These are phyloP conservation scores for Eurypyga helias DNA, from an alignment of 2,113 vertebrate species.

Conservation along the genomic window DNA sequence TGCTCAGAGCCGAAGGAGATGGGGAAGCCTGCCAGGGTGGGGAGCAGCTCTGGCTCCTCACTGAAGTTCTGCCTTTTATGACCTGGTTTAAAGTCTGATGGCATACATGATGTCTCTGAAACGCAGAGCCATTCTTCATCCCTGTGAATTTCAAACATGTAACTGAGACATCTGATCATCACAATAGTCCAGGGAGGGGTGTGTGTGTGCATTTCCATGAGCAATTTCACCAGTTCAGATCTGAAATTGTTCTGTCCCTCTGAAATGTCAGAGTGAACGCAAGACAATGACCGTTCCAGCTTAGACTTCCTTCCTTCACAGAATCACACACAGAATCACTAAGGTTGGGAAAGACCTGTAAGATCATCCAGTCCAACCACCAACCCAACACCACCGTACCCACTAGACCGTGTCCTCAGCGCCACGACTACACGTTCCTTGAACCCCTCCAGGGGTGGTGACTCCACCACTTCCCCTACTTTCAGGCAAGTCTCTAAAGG, in stretches of 20 bases:
- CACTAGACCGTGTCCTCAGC: too few relatives aligned
- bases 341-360: too few relatives aligned
- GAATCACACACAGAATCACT: too few relatives aligned
- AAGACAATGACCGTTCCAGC: not conserved
- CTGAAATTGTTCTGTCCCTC: not conserved
- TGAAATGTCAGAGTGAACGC: not conserved
- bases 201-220: not conserved
- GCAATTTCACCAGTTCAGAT: not conserved
- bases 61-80: not conserved
- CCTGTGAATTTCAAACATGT: not conserved
- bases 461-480: too few relatives aligned
- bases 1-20: not conserved
- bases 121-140: not conserved
- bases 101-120: not conserved
- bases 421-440: too few relatives aligned
- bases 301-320: not conserved
- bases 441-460: too few relatives aligned
- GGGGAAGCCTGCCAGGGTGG: not conserved
- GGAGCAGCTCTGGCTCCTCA: not conserved
- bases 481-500: not conserved
- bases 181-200: rapidly evolving
- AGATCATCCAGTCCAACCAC: too few relatives aligned
- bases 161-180: not conserved
- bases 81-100: not conserved
- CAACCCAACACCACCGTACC: too few relatives aligned